Evolutionary conservation across 2,888 invertebrate genomes (phyloP).

Genomic region (Desoria tigrina): DNA sequence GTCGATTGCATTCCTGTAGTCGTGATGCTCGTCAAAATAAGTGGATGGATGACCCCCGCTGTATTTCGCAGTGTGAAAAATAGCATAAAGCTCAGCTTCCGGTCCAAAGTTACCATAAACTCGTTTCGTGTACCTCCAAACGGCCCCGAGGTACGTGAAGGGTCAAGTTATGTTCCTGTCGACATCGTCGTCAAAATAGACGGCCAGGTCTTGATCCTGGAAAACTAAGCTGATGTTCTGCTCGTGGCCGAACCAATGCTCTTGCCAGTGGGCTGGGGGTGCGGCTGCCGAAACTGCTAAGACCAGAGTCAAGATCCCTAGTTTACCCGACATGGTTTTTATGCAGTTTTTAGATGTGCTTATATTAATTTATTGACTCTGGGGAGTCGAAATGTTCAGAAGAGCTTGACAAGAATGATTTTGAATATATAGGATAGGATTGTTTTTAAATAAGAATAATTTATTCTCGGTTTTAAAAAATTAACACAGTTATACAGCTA

Average conservation of each 20-base stretch:
- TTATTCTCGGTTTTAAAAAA: no score
- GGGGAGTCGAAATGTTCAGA: no score
- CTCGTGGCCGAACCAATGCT: slow-evolving; percentile 34
- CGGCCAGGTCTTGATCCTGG: slow-evolving; percentile 34
- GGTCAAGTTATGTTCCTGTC: slow-evolving; percentile 29
- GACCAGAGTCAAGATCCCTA: no score
- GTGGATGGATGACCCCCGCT: slow-evolving; percentile 22
- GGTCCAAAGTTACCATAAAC: slow-evolving; percentile 38
- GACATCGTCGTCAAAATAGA: slow-evolving; percentile 34
- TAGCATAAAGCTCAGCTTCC: slow-evolving; percentile 33
- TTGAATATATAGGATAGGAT: no score
- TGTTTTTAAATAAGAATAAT: no score
- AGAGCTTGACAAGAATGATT: no score
- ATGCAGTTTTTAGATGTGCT: no score
- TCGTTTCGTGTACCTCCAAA: slow-evolving; percentile 39
- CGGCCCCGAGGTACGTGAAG: slow-evolving; percentile 28
- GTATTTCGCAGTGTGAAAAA: slow-evolving; percentile 30
- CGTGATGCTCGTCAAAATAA: slow-evolving; percentile 39
- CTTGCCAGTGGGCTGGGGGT: slow-evolving; percentile 28
- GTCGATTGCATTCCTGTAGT: slow-evolving; percentile 40
- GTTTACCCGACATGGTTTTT: no score
- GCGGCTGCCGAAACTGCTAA: slow-evolving; percentile 7
- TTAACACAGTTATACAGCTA: no score
- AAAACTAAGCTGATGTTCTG: slow-evolving; percentile 26
- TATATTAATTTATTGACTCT: no score